Conservation (phyloP, 2,797 vertebrate species). For the Silurus aristotelis region DNA sequence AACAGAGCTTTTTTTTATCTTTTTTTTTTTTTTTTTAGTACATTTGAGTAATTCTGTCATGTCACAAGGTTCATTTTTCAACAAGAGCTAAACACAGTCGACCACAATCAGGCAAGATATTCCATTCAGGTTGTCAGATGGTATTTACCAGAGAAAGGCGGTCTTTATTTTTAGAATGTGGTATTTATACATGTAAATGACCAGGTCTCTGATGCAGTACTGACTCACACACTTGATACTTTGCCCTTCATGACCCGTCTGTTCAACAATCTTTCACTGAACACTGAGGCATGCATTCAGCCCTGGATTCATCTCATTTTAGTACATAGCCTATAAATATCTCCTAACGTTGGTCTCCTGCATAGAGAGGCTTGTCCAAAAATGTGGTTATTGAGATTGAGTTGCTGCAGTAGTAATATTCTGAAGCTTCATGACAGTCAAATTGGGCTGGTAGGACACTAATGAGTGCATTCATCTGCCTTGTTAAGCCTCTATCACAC, state of each 20-base stretch:
- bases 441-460: neutral
- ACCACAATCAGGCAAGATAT: neutral
- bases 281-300: neutral
- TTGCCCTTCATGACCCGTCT: neutral
- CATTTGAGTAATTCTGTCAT: neutral
- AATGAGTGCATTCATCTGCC: neutral
- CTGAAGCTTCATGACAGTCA: neutral
- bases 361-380: neutral
- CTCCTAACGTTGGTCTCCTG: neutral
- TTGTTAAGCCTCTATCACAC: neutral
- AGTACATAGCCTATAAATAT: neutral
- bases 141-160: constrained; percentile 25
- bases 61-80: neutral
- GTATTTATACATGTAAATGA: constrained; percentile 41
- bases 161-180: constrained; percentile 18
- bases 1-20: neutral
- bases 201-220: constrained; percentile 10
- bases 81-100: neutral
- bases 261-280: neutral
- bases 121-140: constrained; percentile 8
- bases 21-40: neutral
- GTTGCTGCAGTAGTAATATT: neutral
- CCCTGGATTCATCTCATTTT: neutral
- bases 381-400: neutral
- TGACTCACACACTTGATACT: neutral